Conservation (phyloP, 1,140 invertebrate genomes). For the Scylla paramamosain region DNA sequence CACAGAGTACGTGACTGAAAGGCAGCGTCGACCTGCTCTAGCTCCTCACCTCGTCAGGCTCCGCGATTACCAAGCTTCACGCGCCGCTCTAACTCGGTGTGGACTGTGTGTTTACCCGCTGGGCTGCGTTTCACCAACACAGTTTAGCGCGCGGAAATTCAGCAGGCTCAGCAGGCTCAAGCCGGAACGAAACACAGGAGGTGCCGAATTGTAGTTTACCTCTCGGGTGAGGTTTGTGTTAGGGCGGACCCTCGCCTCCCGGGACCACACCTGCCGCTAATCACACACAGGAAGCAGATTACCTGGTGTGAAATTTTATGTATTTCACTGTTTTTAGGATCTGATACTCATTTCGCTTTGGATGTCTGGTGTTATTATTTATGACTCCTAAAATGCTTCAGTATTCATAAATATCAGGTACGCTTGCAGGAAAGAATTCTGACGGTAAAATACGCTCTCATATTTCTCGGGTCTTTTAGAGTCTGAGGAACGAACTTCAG, state of each 20-base stretch:
- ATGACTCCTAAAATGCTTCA: neutral
- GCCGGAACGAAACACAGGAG: neutral
- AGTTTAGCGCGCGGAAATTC: neutral
- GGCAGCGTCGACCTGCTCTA: neutral
- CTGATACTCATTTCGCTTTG: too few relatives aligned
- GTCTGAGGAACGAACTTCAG: neutral
- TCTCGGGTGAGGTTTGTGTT: neutral
- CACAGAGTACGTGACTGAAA: constrained; percentile 76
- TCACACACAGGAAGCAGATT: neutral
- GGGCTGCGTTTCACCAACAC: neutral
- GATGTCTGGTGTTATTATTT: too few relatives aligned
- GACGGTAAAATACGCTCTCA: neutral
- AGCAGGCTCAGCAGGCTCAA: neutral
- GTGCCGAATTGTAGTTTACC: neutral
- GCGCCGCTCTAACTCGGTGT: neutral
- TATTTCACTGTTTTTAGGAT: too few relatives aligned
- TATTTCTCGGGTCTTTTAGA: neutral
- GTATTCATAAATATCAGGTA: neutral
- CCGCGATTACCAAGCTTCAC: neutral
- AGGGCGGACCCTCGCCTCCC: neutral
- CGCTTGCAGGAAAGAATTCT: neutral
- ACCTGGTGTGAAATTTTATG: too few relatives aligned
- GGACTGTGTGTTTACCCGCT: neutral
- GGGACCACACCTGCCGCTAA: neutral
- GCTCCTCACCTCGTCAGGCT: constrained; percentile 31